phyloP scores from a whole-genome alignment of 2,888 invertebrate species.

The Phasia obesa region DNA sequence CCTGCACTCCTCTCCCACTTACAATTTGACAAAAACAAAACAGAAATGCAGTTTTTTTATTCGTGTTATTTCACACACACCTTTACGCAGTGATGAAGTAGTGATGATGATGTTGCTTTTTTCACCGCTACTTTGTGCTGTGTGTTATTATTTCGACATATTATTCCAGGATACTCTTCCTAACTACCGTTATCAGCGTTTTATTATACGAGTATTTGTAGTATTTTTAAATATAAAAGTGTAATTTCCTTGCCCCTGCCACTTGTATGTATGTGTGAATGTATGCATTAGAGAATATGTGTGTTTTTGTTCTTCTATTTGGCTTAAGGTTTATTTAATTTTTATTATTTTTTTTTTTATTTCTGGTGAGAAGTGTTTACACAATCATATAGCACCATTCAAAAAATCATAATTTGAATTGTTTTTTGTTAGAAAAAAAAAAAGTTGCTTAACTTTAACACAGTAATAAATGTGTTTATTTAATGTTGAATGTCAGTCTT shows the following conservation, averaged over 20 bases:
- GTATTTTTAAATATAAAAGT: constrained; percentile 8
- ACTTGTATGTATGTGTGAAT: too few relatives aligned
- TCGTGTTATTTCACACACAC: not conserved
- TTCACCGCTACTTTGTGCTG: not conserved
- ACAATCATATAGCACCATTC: constrained; percentile 57
- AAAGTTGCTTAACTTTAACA: constrained; percentile 50
- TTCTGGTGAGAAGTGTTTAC: constrained; percentile 55
- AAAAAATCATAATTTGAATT: constrained; percentile 35
- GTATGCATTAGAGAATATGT: constrained; percentile 27
- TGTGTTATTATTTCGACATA: constrained; percentile 9
- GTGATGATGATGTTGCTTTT: not conserved
- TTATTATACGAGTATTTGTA: constrained; percentile 12
- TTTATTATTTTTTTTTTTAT: not conserved
- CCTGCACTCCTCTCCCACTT: constrained; percentile 4
- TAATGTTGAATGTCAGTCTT: constrained; percentile 61
- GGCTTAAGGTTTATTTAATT: constrained; percentile 48
- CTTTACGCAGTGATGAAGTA: not conserved
- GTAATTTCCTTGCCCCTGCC: not conserved
- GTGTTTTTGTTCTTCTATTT: constrained; percentile 18
- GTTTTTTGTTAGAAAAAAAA: not conserved
- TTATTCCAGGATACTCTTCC: constrained; percentile 38
- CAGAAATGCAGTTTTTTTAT: constrained; percentile 18
- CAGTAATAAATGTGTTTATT: constrained; percentile 67
- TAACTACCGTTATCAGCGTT: not conserved
- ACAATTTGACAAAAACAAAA: constrained; percentile 8